These are phyloP conservation scores for Pongo abelii DNA, from an alignment of 2,113 vertebrate genomes.

Conservation along the genomic window DNA sequence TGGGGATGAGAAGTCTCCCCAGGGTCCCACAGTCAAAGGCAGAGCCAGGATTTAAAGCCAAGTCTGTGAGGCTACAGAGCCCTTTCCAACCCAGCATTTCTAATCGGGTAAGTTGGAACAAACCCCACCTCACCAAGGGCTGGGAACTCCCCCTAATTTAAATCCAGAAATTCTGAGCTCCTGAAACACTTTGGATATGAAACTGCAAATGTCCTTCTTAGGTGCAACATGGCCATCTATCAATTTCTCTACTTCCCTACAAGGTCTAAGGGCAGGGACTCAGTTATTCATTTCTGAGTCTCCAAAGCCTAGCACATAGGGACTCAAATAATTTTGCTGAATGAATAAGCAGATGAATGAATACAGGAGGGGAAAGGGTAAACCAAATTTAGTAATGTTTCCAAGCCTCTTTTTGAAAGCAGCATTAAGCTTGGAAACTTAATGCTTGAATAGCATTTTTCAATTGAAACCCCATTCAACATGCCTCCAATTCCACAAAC, in stretches of 20 bases:
- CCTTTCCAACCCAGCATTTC: not conserved
- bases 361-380: not conserved
- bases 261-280: not conserved
- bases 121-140: not conserved
- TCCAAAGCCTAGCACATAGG: not conserved
- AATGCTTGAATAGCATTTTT: not conserved
- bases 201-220: accelerated
- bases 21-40: not conserved
- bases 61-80: not conserved
- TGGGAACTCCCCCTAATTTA: not conserved
- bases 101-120: not conserved
- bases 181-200: not conserved
- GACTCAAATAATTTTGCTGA: not conserved
- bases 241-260: not conserved
- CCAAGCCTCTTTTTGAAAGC: not conserved
- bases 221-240: accelerated
- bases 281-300: not conserved
- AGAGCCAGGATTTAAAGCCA: not conserved
- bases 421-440: not conserved
- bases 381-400: not conserved
- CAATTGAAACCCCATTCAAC: not conserved
- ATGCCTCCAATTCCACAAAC: not conserved
- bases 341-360: not conserved
- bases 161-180: not conserved
- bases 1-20: not conserved